phyloP scores from a whole-genome alignment of 2,113 vertebrate species.

The Clarias macrocephalus region DNA sequence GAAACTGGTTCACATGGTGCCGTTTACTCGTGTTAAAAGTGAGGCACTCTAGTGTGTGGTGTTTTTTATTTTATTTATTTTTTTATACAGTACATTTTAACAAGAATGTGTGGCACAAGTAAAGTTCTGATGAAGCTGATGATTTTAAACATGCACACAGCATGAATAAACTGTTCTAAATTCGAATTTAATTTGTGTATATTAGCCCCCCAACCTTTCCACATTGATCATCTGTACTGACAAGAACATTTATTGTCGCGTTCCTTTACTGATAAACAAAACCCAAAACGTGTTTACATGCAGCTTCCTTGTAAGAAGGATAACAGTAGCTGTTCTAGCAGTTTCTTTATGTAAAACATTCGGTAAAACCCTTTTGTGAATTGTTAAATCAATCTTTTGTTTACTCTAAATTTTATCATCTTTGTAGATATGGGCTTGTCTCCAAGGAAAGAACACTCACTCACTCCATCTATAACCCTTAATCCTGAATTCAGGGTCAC shows the following conservation, averaged over 20 bases:
- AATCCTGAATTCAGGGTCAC: too few species aligned
- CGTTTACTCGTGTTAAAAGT: neutral
- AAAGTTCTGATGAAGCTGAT: neutral
- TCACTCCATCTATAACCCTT: too few species aligned
- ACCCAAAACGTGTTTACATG: neutral
- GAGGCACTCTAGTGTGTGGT: neutral
- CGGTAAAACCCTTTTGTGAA: neutral
- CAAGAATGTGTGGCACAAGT: neutral
- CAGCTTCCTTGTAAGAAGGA: neutral
- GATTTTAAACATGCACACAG: neutral
- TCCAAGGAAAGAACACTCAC: neutral
- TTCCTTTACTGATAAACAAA: neutral
- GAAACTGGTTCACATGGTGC: neutral
- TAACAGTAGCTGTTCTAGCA: neutral
- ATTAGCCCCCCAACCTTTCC: neutral
- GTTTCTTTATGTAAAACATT: neutral
- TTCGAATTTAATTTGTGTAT: neutral
- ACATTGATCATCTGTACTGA: neutral
- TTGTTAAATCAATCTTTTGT: neutral
- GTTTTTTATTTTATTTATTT: too few species aligned
- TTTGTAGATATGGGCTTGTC: neutral
- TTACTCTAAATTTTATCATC: neutral
- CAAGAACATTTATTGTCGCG: neutral
- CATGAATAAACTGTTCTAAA: neutral
- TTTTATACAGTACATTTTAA: neutral